Evolutionary conservation across 2,888 invertebrate genomes (phyloP).

Genomic region (Cryptophagus acutangulus): DNA sequence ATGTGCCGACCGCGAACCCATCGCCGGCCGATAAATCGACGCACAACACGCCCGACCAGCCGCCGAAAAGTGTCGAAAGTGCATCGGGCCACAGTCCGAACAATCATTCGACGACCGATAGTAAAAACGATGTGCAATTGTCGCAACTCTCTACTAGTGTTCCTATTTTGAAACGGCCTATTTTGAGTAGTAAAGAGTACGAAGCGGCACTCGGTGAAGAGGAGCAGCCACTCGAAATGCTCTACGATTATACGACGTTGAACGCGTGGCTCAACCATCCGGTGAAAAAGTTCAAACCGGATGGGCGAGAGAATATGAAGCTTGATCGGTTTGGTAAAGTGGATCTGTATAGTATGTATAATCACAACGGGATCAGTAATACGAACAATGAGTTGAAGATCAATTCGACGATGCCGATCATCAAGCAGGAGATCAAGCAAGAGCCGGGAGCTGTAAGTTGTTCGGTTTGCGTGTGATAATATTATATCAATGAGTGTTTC

Average conservation of each 20-base stretch:
- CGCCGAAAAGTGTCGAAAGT: constrained; percentile 34
- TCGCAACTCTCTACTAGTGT: constrained; percentile 14
- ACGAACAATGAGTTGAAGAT: constrained; percentile 28
- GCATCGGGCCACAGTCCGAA: constrained; percentile 21
- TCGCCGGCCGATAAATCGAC: constrained; percentile 38
- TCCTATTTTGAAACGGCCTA: constrained; percentile 63
- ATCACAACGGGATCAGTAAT: constrained; percentile 26
- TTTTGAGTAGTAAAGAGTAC: constrained; percentile 70
- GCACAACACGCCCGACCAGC: constrained; percentile 20
- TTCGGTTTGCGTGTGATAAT: background rate
- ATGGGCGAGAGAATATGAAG: constrained; percentile 47
- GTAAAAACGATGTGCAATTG: constrained; percentile 21
- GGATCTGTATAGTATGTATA: constrained; percentile 45
- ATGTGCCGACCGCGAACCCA: constrained; percentile 53
- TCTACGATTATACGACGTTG: constrained; percentile 84
- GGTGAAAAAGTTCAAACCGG: constrained; percentile 78
- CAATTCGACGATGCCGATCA: constrained; percentile 21
- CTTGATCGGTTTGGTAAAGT: constrained; percentile 42
- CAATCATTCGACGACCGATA: constrained; percentile 18
- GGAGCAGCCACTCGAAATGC: constrained; percentile 70
- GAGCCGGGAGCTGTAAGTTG: constrained; percentile 42
- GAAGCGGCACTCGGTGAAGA: constrained; percentile 77
- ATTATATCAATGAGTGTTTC: constrained; percentile 16
- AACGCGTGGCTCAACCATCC: constrained; percentile 90
- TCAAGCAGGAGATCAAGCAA: constrained; percentile 58